Conservation (phyloP, 2,113 vertebrate genomes). For the Amphilophus citrinellus region DNA sequence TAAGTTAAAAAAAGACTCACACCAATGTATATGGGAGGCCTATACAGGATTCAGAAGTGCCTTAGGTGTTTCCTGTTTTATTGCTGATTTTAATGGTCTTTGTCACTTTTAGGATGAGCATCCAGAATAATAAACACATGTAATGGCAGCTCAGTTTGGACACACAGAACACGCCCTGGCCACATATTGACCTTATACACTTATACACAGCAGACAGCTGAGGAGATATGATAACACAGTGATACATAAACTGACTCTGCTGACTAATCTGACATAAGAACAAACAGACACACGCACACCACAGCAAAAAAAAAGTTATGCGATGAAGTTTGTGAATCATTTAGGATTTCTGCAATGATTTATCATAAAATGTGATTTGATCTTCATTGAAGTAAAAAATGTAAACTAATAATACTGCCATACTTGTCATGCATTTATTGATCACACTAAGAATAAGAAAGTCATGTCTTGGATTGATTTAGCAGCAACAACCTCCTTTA, state of each 20-base stretch:
- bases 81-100: not conserved
- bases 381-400: not conserved
- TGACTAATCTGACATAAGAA: conserved; percentile 28
- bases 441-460: not conserved
- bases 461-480: not conserved
- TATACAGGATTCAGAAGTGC: not conserved
- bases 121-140: conserved; percentile 49
- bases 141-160: conserved; percentile 13
- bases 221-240: conserved; percentile 4
- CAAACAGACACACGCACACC: not conserved
- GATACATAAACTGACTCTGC: conserved; percentile 8
- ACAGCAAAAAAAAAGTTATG: not conserved
- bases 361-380: not conserved
- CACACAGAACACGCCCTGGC: conserved; percentile 32
- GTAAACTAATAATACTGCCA: not conserved
- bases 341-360: not conserved
- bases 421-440: not conserved
- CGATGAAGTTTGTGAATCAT: not conserved
- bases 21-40: not conserved
- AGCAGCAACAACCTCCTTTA: not conserved
- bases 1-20: not conserved
- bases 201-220: not conserved
- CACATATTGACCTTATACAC: conserved; percentile 52
- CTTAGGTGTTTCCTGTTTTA: conserved; percentile 24
- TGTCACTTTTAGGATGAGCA: conserved; percentile 16